These are phyloP conservation scores for Trichopoda pennipes DNA, from an alignment of 2,888 invertebrate species.

Conservation along the genomic window DNA sequence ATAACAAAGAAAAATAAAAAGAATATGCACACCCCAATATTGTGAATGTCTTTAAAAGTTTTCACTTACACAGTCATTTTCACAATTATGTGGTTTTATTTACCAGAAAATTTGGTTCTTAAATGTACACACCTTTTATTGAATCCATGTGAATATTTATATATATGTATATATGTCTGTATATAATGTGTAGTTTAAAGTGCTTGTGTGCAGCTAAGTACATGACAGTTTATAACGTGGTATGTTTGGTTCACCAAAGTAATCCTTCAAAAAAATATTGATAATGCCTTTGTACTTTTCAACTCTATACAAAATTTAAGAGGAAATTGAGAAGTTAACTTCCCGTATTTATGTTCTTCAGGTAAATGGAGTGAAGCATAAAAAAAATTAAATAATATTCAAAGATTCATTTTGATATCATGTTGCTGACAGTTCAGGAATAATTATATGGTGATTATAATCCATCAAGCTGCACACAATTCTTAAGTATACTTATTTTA, in stretches of 20 bases:
- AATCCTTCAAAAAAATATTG: slow-evolving; percentile 38
- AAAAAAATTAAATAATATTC: slow-evolving; percentile 38
- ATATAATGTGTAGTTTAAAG: background rate
- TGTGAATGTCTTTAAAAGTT: too few species aligned
- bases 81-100: too few species aligned
- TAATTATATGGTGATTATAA: slow-evolving; percentile 59
- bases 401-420: slow-evolving; percentile 27
- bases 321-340: slow-evolving; percentile 11
- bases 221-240: slow-evolving; percentile 22
- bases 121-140: too few species aligned
- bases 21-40: too few species aligned
- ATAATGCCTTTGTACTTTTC: background rate
- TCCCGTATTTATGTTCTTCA: background rate
- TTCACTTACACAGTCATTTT: too few species aligned
- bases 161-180: too few species aligned
- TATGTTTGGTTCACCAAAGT: too few species aligned
- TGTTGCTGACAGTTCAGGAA: slow-evolving; percentile 52
- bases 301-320: background rate
- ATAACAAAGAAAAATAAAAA: too few species aligned
- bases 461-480: slow-evolving; percentile 42
- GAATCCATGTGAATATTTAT: too few species aligned
- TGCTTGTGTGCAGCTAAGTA: slow-evolving; percentile 1
- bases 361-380: slow-evolving; percentile 10
- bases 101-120: too few species aligned
- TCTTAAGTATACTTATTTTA: too few species aligned